phyloP scores from a whole-genome alignment of 2,113 vertebrate species.

The Epinephelus cyanopodus region DNA sequence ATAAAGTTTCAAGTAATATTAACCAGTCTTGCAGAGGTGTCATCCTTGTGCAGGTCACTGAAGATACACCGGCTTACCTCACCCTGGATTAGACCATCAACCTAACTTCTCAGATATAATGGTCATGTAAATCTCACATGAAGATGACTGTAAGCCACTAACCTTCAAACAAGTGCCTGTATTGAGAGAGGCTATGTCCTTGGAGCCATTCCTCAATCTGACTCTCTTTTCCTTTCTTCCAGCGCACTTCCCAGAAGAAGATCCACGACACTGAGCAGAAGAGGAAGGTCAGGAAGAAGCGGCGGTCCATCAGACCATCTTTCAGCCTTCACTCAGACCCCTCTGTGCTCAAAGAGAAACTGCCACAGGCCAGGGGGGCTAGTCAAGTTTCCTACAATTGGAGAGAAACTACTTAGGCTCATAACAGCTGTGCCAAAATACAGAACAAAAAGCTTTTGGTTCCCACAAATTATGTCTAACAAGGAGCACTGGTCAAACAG shows the following conservation, averaged over 20 bases:
- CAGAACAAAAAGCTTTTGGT: neutral
- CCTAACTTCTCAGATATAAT: neutral
- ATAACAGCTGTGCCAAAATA: slow-evolving; percentile 6
- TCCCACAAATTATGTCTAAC: neutral
- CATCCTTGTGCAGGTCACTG: neutral
- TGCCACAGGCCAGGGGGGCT: slow-evolving; percentile 30
- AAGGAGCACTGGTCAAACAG: neutral
- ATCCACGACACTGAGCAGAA: slow-evolving; percentile 85
- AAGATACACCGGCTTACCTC: neutral
- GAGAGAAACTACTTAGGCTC: slow-evolving; percentile 11
- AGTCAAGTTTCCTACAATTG: slow-evolving; percentile 30
- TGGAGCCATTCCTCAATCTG: slow-evolving; percentile 89
- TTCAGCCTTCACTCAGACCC: slow-evolving; percentile 78
- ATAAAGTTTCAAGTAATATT: neutral
- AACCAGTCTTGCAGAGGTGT: neutral
- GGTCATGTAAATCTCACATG: neutral
- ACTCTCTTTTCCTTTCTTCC: slow-evolving; percentile 85
- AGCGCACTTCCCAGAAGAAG: slow-evolving; percentile 88
- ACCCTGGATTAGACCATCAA: neutral
- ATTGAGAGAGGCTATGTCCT: slow-evolving; percentile 84
- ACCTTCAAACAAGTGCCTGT: slow-evolving; percentile 93
- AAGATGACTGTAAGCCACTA: slow-evolving; percentile 44
- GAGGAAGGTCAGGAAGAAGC: slow-evolving; percentile 87
- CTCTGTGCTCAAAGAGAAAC: slow-evolving; percentile 60
- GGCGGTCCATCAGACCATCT: slow-evolving; percentile 88